Base-by-base conservation (phyloP, 2,113 vertebrate species). In the Sapayoa aenigma region DNA sequence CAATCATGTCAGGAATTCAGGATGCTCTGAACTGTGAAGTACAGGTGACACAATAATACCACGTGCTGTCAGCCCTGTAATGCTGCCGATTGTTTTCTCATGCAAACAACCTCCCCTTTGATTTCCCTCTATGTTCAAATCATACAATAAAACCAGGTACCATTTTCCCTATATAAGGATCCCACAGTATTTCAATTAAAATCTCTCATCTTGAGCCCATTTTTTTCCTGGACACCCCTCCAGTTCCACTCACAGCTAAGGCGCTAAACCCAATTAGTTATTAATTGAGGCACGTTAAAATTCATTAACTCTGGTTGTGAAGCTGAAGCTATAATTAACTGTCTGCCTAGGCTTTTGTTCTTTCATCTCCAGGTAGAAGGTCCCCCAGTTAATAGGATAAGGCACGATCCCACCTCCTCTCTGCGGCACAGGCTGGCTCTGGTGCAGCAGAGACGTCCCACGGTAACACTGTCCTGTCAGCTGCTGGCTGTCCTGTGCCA, bases 241-340 rank as follows among this genome's bases (percentile, higher is more conserved):
- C 44, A 81, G 89, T 66, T 97, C 87, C 85, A 89, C 89, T 94
- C 95, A 93, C 84, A 95, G 94, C 69, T 42, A 1, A 97, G 92
- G 90, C 90, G 31, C 98, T 98, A 97, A 98, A 98, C 97, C 95
- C 97, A 98, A 98, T 98, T 98, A 98, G 97, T 97, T 98, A 98
- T 98, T 98, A 98, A 98, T 98, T 98, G 98, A 98, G 98, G 95
- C 97, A 97, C 69, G 98, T 98, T 98, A 98, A 98, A 98, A 98
- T 98, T 98, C 98, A 98, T 99, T 98, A 98, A 98, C 97, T 98
- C 94, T 94, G 95, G 96, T 94, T 97, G 96, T 97, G 97, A 98
- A 97, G 96, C 96, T 97, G 97, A 96, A 93, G 92, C 96, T 98
- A 95, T 98, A 98, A 99, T 98, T 98, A 98, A 97, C 98, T 98